Conservation (phyloP, 2,888 invertebrate species). For the Rhabditoides inermis region DNA sequence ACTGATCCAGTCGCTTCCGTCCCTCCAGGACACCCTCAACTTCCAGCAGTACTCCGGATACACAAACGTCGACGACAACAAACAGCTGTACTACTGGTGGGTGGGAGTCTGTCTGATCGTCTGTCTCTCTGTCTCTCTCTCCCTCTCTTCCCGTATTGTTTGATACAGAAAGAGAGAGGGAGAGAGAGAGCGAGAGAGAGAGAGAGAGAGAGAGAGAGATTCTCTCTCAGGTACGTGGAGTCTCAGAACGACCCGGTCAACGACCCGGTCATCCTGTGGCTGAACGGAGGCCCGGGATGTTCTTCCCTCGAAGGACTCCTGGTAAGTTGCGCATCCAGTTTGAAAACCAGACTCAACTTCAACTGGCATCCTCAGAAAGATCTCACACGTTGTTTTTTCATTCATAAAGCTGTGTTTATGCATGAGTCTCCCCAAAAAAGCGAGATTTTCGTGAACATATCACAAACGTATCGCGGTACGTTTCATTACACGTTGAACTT, state of each 20-base stretch:
- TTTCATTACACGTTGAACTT: no score
- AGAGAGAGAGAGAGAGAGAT: no score
- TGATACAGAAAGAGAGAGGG: not conserved
- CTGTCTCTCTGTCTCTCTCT: not conserved
- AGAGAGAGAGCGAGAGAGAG: no score
- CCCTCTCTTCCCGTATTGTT: not conserved
- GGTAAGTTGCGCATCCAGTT: slow-evolving; percentile 33
- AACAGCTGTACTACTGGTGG: slow-evolving; percentile 56
- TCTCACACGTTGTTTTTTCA: no score
- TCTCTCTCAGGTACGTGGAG: slow-evolving; percentile 38
- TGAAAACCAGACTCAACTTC: no score
- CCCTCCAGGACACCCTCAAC: slow-evolving; percentile 10
- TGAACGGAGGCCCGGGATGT: slow-evolving; percentile 53
- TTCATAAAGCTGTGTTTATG: no score
- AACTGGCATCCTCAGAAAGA: no score
- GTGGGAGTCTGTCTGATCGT: slow-evolving; percentile 1
- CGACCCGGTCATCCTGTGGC: slow-evolving; percentile 54
- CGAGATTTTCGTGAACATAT: no score
- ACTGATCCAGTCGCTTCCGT: slow-evolving; percentile 9
- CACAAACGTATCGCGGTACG: no score
- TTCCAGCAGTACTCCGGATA: slow-evolving; percentile 57
- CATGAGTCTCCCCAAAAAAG: no score
- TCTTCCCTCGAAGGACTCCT: slow-evolving; percentile 35
- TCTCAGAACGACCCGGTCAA: slow-evolving; percentile 50
- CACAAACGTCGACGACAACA: slow-evolving; percentile 51